A percentile compares a stretch with the other conserved stretches of the same genome.
Conservation (phyloP, 2,797 vertebrate species). For the Arnoldichthys spilopterus region DNA sequence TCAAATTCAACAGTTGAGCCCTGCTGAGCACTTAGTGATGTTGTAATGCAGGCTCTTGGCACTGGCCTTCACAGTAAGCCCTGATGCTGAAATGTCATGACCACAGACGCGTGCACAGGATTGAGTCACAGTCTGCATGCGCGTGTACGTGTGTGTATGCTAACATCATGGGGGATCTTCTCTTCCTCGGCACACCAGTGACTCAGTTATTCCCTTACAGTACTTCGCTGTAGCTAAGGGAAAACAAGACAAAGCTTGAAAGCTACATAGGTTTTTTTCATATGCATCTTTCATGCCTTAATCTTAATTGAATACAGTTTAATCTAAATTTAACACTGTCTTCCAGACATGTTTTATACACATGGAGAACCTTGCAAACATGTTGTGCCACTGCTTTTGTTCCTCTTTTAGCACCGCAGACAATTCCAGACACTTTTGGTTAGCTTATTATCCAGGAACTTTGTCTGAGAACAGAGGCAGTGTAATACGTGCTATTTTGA, state of each 20-base stretch:
- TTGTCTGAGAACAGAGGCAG: neutral
- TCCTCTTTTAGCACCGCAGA: neutral
- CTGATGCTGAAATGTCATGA: neutral
- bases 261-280: neutral
- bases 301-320: constrained; percentile 2
- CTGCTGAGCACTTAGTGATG: neutral
- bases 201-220: constrained; percentile 29
- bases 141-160: constrained; percentile 30
- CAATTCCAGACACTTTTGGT: neutral
- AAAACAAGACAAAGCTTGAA: constrained; percentile 30
- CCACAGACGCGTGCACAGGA: constrained; percentile 9
- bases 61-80: neutral
- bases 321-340: neutral
- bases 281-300: neutral
- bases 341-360: neutral
- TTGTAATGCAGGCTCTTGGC: neutral
- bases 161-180: constrained; percentile 5
- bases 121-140: constrained; percentile 26
- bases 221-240: constrained; percentile 14
- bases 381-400: neutral
- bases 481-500: neutral
- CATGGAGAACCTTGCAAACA: neutral
- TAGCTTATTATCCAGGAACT: neutral
- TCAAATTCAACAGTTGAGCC: neutral
- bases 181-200: constrained; percentile 10